Evolutionary conservation across 2,113 vertebrate genomes (phyloP), one percentile per base, ranked within the genome.

Genomic region (Epinephelus moara): DNA sequence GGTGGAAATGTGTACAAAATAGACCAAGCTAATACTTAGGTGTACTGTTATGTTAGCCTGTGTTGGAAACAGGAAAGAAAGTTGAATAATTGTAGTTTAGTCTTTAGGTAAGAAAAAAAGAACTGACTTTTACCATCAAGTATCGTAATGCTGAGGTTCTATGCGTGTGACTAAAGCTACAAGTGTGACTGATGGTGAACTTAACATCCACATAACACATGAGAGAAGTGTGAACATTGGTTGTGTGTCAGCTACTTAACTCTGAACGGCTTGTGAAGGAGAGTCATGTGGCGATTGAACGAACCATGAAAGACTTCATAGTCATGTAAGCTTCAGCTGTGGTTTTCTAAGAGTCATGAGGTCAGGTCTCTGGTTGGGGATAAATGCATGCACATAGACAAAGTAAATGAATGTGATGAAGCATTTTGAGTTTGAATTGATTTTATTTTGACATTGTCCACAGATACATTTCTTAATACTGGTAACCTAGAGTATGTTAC

Each of bases 231-330:
- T 74, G 42, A 21, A 52, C 33, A 60, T 3, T 6, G 15, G 4
- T 47, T 11, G 40, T 12, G 37, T 47, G 75, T 73, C 40, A 66
- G 62, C n/a, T n/a, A 1, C 0, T 61, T n/a, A 23, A 21, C 23
- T 19, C 47, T 23, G 40, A 17, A 30, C 52, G 61, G 40, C 66
- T 69, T 37, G 59, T 64, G 30, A 76, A 66, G 17, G n/a, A 0
- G 45, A 66, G 78, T 89, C 83, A 86, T 85, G 86, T 82, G 81
- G 11, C 40, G 0, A 37, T 9, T 55, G 17, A 0, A 37, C 57
- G 73, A 68, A 27, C 73, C 64, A 1, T 85, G 18, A 57, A 40
- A 50, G 53, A 23, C 42, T 57, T 59, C 11, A 42, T 21, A 45
- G 57, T 33, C 4, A 27, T 27, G 15, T 50, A 5, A 47, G 17